phyloP scores from a whole-genome alignment of 1,140 invertebrate species.

The Zaprionus ornatus region DNA sequence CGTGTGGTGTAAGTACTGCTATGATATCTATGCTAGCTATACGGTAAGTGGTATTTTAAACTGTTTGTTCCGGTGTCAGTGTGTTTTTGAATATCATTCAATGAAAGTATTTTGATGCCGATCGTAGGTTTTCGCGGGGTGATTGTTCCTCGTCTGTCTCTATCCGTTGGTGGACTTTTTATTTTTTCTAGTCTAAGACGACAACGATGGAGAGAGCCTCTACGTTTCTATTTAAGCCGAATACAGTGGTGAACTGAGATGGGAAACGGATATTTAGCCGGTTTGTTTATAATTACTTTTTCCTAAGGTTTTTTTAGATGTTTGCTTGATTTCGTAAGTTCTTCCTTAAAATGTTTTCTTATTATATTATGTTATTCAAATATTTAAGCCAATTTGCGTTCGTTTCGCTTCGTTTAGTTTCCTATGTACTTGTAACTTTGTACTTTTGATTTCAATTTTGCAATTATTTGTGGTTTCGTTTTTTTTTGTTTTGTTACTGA shows the following conservation, averaged over 20 bases:
- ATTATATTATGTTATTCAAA: neutral
- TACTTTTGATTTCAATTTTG: slow-evolving; percentile 79
- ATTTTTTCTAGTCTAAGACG: neutral
- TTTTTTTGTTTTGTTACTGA: slow-evolving; percentile 28
- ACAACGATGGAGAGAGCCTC: neutral
- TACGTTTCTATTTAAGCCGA: neutral
- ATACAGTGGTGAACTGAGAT: neutral
- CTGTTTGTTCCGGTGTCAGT: slow-evolving; percentile 84
- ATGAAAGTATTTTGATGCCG: slow-evolving; percentile 67
- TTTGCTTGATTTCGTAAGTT: neutral
- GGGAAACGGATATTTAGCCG: neutral
- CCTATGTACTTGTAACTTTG: slow-evolving; percentile 51
- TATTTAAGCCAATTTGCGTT: slow-evolving; percentile 5
- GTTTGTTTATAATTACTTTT: neutral
- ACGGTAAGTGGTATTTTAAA: slow-evolving; percentile 83
- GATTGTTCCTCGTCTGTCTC: neutral
- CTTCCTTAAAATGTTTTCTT: neutral
- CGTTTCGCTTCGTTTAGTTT: slow-evolving; percentile 19
- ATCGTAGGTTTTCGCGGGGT: slow-evolving; percentile 2
- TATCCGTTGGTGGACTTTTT: neutral
- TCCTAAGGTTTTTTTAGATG: neutral
- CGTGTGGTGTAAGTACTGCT: slow-evolving; percentile 3
- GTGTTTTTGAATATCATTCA: slow-evolving; percentile 55
- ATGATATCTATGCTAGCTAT: slow-evolving; percentile 70
- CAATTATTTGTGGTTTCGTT: slow-evolving; percentile 26